A percentile compares a stretch with the other conserved stretches of the same genome.
phyloP scores from a whole-genome alignment of 1,140 invertebrate genomes.

The Scylla paramamosain region DNA sequence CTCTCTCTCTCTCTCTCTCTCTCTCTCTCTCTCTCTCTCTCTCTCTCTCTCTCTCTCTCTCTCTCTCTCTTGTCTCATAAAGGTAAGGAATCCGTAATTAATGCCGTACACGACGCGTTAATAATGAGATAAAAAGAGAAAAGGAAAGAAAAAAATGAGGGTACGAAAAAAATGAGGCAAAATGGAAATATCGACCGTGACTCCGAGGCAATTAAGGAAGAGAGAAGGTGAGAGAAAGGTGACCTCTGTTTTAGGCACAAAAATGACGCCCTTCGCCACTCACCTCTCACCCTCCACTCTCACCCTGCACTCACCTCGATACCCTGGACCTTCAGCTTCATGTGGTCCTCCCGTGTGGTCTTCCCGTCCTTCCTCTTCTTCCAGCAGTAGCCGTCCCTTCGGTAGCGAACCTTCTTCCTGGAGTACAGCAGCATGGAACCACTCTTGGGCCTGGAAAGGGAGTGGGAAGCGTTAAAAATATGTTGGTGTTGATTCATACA shows the following conservation, averaged over 20 bases:
- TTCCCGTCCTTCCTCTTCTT: constrained; percentile 99
- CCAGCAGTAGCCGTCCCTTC: constrained; percentile 98
- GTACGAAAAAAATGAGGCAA: neutral
- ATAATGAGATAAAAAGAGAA: constrained; percentile 14
- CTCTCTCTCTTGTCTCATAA: neutral
- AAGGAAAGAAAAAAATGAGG: neutral
- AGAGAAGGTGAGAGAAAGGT: no score
- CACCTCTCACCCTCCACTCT: neutral
- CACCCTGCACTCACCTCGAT: constrained; percentile 88
- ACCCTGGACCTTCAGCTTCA: constrained; percentile 99
- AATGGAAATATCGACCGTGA: constrained; percentile 24
- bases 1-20: no score
- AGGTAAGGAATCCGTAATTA: neutral
- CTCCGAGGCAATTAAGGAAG: neutral
- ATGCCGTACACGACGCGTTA: constrained; percentile 18
- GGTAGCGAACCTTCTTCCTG: constrained; percentile 96
- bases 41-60: neutral
- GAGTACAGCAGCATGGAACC: constrained; percentile 98
- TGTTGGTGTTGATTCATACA: neutral
- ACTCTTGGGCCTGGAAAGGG: constrained; percentile 90
- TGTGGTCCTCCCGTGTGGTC: constrained; percentile 98
- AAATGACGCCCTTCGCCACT: neutral
- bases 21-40: no score
- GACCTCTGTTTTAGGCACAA: neutral
- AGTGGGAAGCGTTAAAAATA: constrained; percentile 30